Evolutionary conservation across 2,113 vertebrate species (phyloP), one percentile per base, ranked within the genome.

Genomic region (Ailurus styani): DNA sequence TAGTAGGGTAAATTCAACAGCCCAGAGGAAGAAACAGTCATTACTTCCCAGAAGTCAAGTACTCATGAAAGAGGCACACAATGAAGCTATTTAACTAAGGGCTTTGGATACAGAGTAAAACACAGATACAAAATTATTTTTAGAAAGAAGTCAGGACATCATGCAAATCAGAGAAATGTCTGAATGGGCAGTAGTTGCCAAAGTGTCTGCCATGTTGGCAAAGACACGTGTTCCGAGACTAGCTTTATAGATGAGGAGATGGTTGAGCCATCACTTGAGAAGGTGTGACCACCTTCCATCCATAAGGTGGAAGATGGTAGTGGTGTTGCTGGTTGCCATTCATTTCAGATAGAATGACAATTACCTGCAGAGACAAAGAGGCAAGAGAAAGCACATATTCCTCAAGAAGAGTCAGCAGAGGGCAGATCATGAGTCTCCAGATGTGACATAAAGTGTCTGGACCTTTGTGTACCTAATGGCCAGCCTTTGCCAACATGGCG

Each of bases 131-230:
- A 25, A 77, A 37, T 14, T 12, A 21, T 25, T 66, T 57, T 52
- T n/a, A 60, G 79, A 34, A 47, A 8, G 29, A 66, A 52, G 77
- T 62, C 11, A 23, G 29, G 23, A 14, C 2, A 18, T 37, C 29
- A n/a, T 0, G 17, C 1, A 34, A 4, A 14, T 79, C 17, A 1
- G 27, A 23, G 15, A 21, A 42, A 31, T 1, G 0, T 50, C 89
- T 52, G 5, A 6, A 18, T 0, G 0, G 55, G 6, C 25, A 4
- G 1, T 0, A 8, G 29, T 50, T 14, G 14, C 18, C 0, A 2
- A 5, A 50, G 42, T 15, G 1, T 5, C 27, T 0, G 5, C 23
- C 34, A 23, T 13, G n/a, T 72, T 5, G 34, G 29, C 7, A 11
- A 40, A 17, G 12, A 29, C 62, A 50, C n/a, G 75, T 29, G 23